Evolutionary conservation across 2,113 vertebrate genomes (phyloP), one percentile per base, ranked within the genome.

Genomic region (Chrysochloris asiatica): DNA sequence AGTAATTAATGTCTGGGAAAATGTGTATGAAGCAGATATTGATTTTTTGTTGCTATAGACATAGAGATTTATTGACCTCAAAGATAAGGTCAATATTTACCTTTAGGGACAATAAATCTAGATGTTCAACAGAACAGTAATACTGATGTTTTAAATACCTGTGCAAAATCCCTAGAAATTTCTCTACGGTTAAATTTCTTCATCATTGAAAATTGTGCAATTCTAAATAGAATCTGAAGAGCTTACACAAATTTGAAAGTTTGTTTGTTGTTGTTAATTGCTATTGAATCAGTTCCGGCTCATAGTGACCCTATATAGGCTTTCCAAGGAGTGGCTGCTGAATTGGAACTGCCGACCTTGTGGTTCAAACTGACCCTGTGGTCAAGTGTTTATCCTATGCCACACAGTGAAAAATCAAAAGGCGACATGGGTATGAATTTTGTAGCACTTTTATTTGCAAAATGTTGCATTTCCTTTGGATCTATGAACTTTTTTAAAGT

Each of bases 61-160:
- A 94, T 54, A 95, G 86, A 92, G 91, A 96, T 94, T 96, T 96
- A 96, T 94, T 38, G 93, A 96, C 91, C 82, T 95, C 75, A 61
- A 94, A 95, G 95, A 88, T 86, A 93, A 94, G 93, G 95, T 96
- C 96, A 96, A 96, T 97, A 95, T 96, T 96, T 96, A 73, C 45
- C 86, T 88, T 79, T 86, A 93, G 78, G 95, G 91, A 95, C 93
- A 95, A 89, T 95, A 94, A 94, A 94, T 96, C 96, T 93, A 93
- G 86, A 93, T 92, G 91, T 94, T 94, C 86, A 93, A 96, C 90
- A 94, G 92, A 96, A 96, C 92, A 87, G 94, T 94, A 93, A 94
- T 92, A 83, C 77, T 78, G 94, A 30, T 72, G 59, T 92, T 96
- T 93, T 95, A 92, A 96, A 94, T 95, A 92, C 73, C 69, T 94